A percentile compares a stretch with the other conserved stretches of the same genome.
These are phyloP conservation scores for Cecidostiba fungosa DNA, from an alignment of 2,888 invertebrate species.

Conservation along the genomic window DNA sequence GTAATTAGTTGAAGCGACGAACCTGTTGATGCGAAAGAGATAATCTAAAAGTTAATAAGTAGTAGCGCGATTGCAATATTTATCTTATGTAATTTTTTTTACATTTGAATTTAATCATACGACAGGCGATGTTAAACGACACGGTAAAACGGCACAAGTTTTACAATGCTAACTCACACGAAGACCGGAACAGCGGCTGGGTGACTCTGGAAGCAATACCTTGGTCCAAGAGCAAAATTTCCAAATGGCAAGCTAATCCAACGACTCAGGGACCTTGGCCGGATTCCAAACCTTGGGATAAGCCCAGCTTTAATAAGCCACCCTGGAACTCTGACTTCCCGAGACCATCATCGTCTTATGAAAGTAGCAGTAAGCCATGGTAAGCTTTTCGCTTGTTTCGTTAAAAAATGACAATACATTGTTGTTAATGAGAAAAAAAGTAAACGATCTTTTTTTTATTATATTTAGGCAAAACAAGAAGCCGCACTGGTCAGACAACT, in stretches of 20 bases:
- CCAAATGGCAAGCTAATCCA: constrained; percentile 88
- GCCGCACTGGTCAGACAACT: constrained; percentile 72
- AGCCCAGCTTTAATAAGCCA: constrained; percentile 73
- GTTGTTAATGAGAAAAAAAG: not conserved
- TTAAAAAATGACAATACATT: not conserved
- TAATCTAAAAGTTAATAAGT: not conserved
- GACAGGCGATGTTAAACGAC: constrained; percentile 71
- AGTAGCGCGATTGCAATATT: not conserved
- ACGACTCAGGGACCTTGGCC: constrained; percentile 77
- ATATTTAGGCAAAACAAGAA: constrained; percentile 78
- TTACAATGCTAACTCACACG: constrained; percentile 82
- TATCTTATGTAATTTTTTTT: not conserved
- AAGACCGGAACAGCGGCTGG: constrained; percentile 88
- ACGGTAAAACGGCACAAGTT: constrained; percentile 76
- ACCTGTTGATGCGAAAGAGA: not conserved
- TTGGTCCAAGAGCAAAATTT: constrained; percentile 90
- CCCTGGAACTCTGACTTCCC: constrained; percentile 73
- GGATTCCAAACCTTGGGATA: constrained; percentile 76
- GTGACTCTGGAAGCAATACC: constrained; percentile 89
- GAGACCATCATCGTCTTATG: constrained; percentile 71
- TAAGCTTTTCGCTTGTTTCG: constrained; percentile 52
- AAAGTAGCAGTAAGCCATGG: constrained; percentile 73
- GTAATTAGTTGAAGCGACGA: not conserved
- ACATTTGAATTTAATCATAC: not conserved
- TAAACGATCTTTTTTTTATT: not conserved